Percentiles rank a stretch among this genome's conserved stretches.
These are phyloP conservation scores for Netelia inedita DNA, from an alignment of 2,888 invertebrate species.

Conservation along the genomic window DNA sequence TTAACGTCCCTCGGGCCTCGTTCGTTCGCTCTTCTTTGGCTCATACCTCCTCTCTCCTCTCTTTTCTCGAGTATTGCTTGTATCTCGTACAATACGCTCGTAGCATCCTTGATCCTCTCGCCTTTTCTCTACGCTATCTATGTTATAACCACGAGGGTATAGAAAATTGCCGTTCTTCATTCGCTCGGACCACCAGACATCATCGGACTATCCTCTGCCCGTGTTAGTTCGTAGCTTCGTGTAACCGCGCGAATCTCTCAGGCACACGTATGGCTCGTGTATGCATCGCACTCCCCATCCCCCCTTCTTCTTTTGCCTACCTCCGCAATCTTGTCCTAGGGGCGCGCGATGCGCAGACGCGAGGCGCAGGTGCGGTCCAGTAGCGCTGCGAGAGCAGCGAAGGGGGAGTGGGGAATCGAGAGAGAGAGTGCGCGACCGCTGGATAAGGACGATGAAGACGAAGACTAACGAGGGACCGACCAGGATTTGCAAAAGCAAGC, in stretches of 20 bases:
- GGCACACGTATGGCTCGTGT: constrained; percentile 3
- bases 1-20: constrained; percentile 79
- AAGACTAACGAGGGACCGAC: constrained; percentile 50
- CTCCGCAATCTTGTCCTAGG: background rate
- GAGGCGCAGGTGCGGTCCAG: constrained; percentile 47
- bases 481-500: constrained; percentile 16
- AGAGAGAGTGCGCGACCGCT: background rate
- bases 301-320: background rate
- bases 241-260: background rate
- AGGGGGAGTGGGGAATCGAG: constrained; percentile 1
- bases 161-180: constrained; percentile 38
- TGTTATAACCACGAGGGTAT: background rate
- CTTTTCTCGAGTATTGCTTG: constrained; percentile 63
- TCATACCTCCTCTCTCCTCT: constrained; percentile 55
- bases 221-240: background rate
- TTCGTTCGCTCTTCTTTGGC: constrained; percentile 35
- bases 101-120: constrained; percentile 37
- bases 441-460: constrained; percentile 24
- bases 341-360: constrained; percentile 26
- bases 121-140: constrained; percentile 7
- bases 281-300: background rate
- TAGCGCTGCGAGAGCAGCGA: constrained; percentile 2
- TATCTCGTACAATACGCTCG: constrained; percentile 35
- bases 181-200: constrained; percentile 18
- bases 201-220: background rate